Base-by-base conservation (phyloP, 2,888 invertebrate genomes). In the Drosophila anomelani region DNA sequence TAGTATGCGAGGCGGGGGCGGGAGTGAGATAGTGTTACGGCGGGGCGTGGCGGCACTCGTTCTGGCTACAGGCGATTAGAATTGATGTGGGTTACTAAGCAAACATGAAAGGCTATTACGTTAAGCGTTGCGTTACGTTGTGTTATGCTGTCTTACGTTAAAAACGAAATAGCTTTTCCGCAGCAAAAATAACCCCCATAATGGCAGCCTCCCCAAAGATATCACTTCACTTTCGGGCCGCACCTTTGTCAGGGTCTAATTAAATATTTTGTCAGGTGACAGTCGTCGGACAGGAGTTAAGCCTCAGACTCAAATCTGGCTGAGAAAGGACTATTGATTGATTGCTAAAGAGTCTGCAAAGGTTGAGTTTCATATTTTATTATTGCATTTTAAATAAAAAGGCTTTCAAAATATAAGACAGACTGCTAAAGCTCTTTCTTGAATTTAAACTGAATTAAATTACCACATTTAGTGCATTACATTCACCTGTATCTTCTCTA, bases 91-190 rank as follows among this genome's bases (percentile, higher is more conserved):
- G 86, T 88, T 86, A 85, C 89, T 87, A 80, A 87, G 87, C 87
- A 86, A 88, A 89, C 86, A 86, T 89, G 85, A 86, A 86, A 89
- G 84, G 89, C 85, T 86, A 86, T 88, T 88, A 86, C 87, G 82
- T 79, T 86, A 84, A 86, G 81, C 85, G 85, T 80, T 86, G 79
- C 85, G 87, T 84, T 86, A 72, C 76, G 81, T 78, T 75, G 32
- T 44, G 62, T 56, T 73, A 12, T 56, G 73, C 58, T 72, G 59
- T 55, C 67, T 72, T 75, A 63, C 68, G 74, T 75, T 80, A 68
- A 56, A 85, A 77, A 69, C 62, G 66, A 81, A 78, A 77, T 71
- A 78, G 78, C 76, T 78, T 80, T 57, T 53, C 23, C 5, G 17
- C 34, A 26, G 13, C 51, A 20, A 49, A 49, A 49, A 13, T 17